These are phyloP conservation scores for Acleris literana DNA, from an alignment of 2,888 invertebrate genomes.

Conservation along the genomic window DNA sequence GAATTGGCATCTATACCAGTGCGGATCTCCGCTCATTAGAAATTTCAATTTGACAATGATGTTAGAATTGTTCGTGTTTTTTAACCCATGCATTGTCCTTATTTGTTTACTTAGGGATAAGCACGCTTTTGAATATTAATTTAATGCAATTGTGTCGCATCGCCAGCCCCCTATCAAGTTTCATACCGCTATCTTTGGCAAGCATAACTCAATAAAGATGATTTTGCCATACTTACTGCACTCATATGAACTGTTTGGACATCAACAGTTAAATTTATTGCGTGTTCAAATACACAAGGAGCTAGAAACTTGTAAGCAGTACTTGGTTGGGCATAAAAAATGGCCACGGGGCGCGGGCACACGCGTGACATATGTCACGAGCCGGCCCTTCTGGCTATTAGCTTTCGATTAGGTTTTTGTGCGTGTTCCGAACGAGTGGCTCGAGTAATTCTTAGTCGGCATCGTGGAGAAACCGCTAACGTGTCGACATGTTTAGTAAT, in stretches of 20 bases:
- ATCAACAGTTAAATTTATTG: neutral
- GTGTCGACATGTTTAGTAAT: constrained; percentile 31
- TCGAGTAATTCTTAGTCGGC: constrained; percentile 42
- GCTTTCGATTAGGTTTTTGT: constrained; percentile 47
- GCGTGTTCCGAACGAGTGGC: constrained; percentile 38
- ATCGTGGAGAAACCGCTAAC: constrained; percentile 40
- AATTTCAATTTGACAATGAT: too few relatives aligned
- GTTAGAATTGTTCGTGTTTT: too few relatives aligned
- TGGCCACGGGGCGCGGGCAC: constrained; percentile 52
- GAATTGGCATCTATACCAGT: too few relatives aligned
- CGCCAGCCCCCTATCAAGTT: too few relatives aligned
- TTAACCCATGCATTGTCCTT: too few relatives aligned
- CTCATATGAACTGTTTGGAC: neutral
- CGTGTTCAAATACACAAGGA: neutral
- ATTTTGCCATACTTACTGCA: neutral
- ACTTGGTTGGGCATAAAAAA: constrained; percentile 43
- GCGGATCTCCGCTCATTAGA: too few relatives aligned
- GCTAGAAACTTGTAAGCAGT: constrained; percentile 17
- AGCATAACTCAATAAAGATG: too few relatives aligned
- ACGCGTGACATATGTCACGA: constrained; percentile 66
- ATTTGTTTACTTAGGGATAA: too few relatives aligned
- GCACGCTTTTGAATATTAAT: too few relatives aligned
- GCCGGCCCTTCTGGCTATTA: constrained; percentile 44
- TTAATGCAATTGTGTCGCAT: too few relatives aligned
- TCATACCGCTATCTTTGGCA: too few relatives aligned